Evolutionary conservation across 2,797 vertebrate species (phyloP), one percentile per base, ranked within the genome.

Genomic region (Ptychadena robeensis): DNA sequence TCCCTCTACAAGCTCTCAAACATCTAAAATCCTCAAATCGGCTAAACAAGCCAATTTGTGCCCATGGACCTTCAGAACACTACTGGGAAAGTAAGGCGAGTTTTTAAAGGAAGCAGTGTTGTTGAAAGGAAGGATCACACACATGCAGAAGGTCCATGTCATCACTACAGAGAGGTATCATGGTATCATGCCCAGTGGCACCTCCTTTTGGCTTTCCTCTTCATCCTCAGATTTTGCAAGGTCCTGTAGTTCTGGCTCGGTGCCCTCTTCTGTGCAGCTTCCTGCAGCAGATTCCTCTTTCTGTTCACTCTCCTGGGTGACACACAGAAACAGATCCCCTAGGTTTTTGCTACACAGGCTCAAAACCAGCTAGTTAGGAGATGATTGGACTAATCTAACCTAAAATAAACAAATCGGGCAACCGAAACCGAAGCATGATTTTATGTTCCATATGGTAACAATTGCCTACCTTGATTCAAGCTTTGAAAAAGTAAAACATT

Each of bases 201-300:
- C 90, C 90, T 90, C 88, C 84, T 2, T 67, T 73, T 67, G 85
- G 86, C 88, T 85, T 71, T 78, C 88, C 78, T 85, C 79, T 14
- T 86, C 93, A 64, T 94, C 94, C 22, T 86, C 87, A 1, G 93
- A 94, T n/a, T 91, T 86, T 14, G 73, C 86, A 0, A 86, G 88
- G 86, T 90, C 91, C 87, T 91, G 93, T 28, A 93, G 84, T 86
- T 93, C 93, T 63, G 92, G 93, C 79, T 90, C 94, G 2, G 94
- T 90, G 79, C 77, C 91, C 85, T 88, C 94, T 83, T 94, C 94
- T 44, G 87, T 66, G 0, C 61, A 28, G 37, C 73, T 76, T 64
- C 68, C 72, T 79, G 11, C 0, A 0, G 6, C 86, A 72, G 86
- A 86, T 38, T 83, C 90, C 44, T 86, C 92, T n/a, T 91, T 94